A percentile compares a stretch with the other conserved stretches of the same genome.
Evolutionary conservation across 2,113 vertebrate genomes (phyloP).

Genomic region (Motacilla alba): DNA sequence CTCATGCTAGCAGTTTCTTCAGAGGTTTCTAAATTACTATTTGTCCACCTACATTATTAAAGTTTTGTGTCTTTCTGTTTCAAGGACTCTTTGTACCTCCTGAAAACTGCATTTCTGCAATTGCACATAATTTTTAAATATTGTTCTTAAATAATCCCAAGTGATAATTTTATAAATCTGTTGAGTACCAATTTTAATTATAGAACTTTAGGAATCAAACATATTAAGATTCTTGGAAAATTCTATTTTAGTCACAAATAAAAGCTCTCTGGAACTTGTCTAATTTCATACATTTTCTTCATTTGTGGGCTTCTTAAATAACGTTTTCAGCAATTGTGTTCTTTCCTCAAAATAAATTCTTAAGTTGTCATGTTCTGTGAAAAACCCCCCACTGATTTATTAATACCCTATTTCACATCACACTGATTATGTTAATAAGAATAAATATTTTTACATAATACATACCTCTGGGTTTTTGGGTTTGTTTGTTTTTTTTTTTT

Average conservation of each 20-base stretch:
- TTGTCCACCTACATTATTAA: conserved; percentile 46
- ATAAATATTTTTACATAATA: conserved; percentile 19
- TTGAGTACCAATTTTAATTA: background rate
- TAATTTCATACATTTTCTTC: background rate
- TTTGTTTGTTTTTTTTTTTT: background rate
- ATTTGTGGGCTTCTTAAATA: background rate
- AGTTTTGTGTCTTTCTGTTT: background rate
- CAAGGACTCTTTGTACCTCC: background rate
- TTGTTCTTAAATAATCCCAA: background rate
- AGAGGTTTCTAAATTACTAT: conserved; percentile 35
- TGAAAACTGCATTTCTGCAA: background rate
- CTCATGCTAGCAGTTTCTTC: conserved; percentile 16
- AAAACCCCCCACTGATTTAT: background rate
- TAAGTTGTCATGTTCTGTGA: background rate
- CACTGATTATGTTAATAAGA: background rate
- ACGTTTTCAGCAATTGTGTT: background rate
- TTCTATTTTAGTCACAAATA: background rate
- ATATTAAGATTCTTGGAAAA: background rate
- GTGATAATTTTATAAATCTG: background rate
- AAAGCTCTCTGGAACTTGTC: background rate
- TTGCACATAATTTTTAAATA: background rate
- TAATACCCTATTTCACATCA: background rate
- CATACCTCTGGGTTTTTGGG: background rate
- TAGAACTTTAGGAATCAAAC: background rate
- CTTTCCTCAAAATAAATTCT: background rate